Evolutionary conservation across 2,113 vertebrate species (phyloP), one percentile per base, ranked within the genome.

Genomic region (Amblyopsis rosae): DNA sequence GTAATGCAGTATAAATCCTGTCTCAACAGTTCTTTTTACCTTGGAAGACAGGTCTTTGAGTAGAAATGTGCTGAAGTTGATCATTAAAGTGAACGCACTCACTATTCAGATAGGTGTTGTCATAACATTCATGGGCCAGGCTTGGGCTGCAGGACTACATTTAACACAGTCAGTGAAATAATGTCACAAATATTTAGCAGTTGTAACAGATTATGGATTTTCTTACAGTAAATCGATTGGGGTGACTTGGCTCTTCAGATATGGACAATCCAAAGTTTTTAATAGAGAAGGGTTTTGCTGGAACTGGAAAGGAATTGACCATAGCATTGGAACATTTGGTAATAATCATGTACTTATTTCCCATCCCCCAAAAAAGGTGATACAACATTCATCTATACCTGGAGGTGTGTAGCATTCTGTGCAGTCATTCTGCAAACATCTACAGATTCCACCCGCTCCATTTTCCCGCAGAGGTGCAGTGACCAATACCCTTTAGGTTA

Each of bases 71-170:
- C 6, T 69, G 2, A 8, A 93, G 65, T 0, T 67, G 1, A 19
- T 80, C 46, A 2, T 51, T 75, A 12, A 94, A 78, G 9, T 92
- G 78, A 77, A 88, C 94, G 76, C 94, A 95, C 61, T 90, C 32
- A 12, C 94, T 91, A 77, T 93, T 95, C 46, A 94, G 72, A 56
- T 93, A 93, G n/a, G 88, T 84, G 70, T 94, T 94, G 46, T 83
- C 85, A 67, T 94, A 67, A 80, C 94, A 95, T 1, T 82, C 87
- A 33, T 90, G 91, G 69, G 67, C 80, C 1, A 93, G 13, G 55
- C 82, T 90, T 0, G 94, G 90, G 67, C 93, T 94, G 78, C 94
- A 96, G 54, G 89, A 88, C 95, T 96, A 19, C 7, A 67, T 9
- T 32, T 67, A 47, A 59, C 57, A 10, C 57, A 46, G 59, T n/a